phyloP scores from a whole-genome alignment of 2,888 invertebrate genomes.

The Sinodicranocentrus sp. region DNA sequence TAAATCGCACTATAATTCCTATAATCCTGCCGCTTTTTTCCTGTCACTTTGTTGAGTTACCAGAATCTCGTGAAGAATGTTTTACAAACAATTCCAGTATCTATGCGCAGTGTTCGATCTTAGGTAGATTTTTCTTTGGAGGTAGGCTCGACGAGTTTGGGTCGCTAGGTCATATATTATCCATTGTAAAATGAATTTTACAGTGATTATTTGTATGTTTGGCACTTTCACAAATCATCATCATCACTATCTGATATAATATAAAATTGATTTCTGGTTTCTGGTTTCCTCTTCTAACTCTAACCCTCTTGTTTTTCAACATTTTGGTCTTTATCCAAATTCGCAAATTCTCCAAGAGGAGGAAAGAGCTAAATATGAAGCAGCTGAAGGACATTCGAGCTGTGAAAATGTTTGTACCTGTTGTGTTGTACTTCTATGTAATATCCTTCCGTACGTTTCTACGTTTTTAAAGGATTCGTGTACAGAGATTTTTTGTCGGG shows the following conservation, averaged over 20 bases:
- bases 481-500: slow-evolving; percentile 48
- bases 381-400: slow-evolving; percentile 52
- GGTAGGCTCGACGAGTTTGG: slow-evolving; percentile 40
- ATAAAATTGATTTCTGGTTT: slow-evolving; percentile 54
- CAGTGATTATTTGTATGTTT: slow-evolving; percentile 34
- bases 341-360: slow-evolving; percentile 28
- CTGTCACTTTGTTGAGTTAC: slow-evolving; percentile 51
- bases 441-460: slow-evolving; percentile 38
- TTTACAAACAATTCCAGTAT: neutral
- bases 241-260: slow-evolving; percentile 48
- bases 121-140: slow-evolving; percentile 36
- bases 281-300: too few species aligned
- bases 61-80: slow-evolving; percentile 36
- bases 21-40: slow-evolving; percentile 36
- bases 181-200: slow-evolving; percentile 30
- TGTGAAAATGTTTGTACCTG: slow-evolving; percentile 55
- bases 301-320: slow-evolving; percentile 35
- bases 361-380: slow-evolving; percentile 47
- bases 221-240: slow-evolving; percentile 49
- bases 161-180: slow-evolving; percentile 20
- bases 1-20: too few species aligned
- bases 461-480: slow-evolving; percentile 14
- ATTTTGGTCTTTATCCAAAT: slow-evolving; percentile 38
- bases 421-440: slow-evolving; percentile 48
- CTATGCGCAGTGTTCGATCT: slow-evolving; percentile 45